These are phyloP conservation scores for Hylyphantes graminicola DNA, from an alignment of 1,140 invertebrate species.

Conservation along the genomic window DNA sequence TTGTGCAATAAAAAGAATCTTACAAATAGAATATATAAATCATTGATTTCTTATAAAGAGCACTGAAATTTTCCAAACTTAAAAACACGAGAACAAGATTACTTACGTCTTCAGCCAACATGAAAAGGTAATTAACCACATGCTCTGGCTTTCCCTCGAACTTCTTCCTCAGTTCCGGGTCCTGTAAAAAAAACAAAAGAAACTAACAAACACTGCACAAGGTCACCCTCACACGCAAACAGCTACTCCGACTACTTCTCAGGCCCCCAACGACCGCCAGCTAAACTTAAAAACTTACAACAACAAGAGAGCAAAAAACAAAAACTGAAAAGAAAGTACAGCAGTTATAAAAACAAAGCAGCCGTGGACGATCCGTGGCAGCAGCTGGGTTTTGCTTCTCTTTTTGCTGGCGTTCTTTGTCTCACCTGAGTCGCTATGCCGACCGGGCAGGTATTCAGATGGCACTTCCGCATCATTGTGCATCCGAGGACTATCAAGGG, in stretches of 20 bases:
- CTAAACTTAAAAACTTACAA: not conserved
- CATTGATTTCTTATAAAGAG: no score
- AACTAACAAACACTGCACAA: constrained; percentile 31
- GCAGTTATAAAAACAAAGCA: constrained; percentile 16
- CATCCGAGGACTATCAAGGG: constrained; percentile 97
- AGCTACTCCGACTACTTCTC: constrained; percentile 3
- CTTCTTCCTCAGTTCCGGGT: constrained; percentile 93
- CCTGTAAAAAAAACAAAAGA: constrained; percentile 71
- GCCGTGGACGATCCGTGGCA: constrained; percentile 1
- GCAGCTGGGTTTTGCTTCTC: not conserved
- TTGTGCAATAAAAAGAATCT: no score
- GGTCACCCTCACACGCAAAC: not conserved
- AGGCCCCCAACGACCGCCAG: not conserved
- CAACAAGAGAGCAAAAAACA: constrained; percentile 18
- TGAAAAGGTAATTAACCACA: constrained; percentile 97
- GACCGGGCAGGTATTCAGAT: constrained; percentile 98
- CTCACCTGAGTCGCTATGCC: constrained; percentile 89
- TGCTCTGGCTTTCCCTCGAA: constrained; percentile 98
- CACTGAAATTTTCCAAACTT: no score
- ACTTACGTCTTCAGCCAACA: constrained; percentile 94
- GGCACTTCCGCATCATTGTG: constrained; percentile 99
- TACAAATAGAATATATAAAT: no score
- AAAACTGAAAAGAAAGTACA: constrained; percentile 34
- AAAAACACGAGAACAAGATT: constrained; percentile 6
- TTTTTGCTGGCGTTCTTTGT: not conserved